Base-by-base conservation (phyloP, 92 coral and sea anemone genomes). In the Galaxea fascicularis region DNA sequence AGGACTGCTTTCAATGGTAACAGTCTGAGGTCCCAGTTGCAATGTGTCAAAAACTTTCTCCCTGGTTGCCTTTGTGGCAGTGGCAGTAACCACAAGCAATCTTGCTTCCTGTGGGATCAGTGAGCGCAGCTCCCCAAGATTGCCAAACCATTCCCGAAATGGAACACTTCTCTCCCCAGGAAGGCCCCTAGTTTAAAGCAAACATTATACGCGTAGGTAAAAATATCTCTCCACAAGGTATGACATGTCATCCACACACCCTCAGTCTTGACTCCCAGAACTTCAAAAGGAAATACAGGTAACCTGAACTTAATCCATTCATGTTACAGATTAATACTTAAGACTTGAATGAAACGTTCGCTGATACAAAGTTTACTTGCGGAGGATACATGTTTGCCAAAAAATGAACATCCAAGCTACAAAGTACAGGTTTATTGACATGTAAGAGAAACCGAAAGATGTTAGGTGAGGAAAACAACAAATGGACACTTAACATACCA, bases 141-240 rank as follows among this genome's bases (percentile, higher is more conserved):
- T 86, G 26, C 83, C 81, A 57, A 72, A 90, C 90, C 88, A 90
- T 74, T 73, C 65, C 0, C 87, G 65, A 65, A 90, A 90, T 80
- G 90, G 74, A 28, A 73, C 78, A 76, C 77, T 51, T 51, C 89
- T 53, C 22, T 52, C 56, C 21, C 77, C 72, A 54, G 84, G 28
- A 46, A 60, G 84, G 26, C 89, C 84, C 78, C 64, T n/a, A n/a
- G n/a, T n/a, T n/a, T n/a, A n/a, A n/a, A n/a, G n/a, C n/a, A n/a
- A n/a, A 65, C 53, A 18, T 51, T 29, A 51, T 75, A 8, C 51
- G n/a, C 35, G 15, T 4, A 53, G 67, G 27, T 8, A 15, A 59
- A 18, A 59, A 17, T 24, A 17, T 4, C 17, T 59, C 65, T 24
- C 6, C 8, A 59, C 16, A 59, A 7, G 27, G 16, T 17, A 24